Percentiles rank a stretch among this genome's conserved stretches.
phyloP scores from a whole-genome alignment of 1,140 invertebrate species.

The Drosophila persimilis region DNA sequence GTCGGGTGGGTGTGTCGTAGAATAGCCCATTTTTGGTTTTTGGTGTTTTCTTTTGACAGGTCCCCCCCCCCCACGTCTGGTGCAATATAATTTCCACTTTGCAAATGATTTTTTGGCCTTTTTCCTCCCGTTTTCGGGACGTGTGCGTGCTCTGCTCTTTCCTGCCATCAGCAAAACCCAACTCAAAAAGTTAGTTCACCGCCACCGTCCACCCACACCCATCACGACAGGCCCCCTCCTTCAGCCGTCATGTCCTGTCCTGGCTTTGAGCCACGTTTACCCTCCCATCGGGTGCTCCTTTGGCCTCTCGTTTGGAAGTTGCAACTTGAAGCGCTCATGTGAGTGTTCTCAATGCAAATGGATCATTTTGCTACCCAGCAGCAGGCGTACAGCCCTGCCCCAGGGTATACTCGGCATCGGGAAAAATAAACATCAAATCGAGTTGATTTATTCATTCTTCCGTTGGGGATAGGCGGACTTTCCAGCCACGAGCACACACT shows the following conservation, averaged over 20 bases:
- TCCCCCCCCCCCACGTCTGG: slow-evolving; percentile 20
- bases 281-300: too few species aligned
- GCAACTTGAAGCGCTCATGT: slow-evolving; percentile 37
- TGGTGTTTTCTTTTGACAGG: slow-evolving; percentile 12
- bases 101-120: slow-evolving; percentile 31
- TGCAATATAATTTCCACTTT: slow-evolving; percentile 36
- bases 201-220: background rate
- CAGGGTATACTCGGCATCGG: background rate
- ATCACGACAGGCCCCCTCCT: slow-evolving; percentile 3
- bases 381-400: too few species aligned
- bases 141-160: slow-evolving; percentile 21
- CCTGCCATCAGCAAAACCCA: slow-evolving; percentile 25
- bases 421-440: too few species aligned
- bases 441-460: too few species aligned
- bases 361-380: slow-evolving; percentile 18
- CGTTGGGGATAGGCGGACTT: too few species aligned
- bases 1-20: too few species aligned
- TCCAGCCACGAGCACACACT: too few species aligned
- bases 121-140: slow-evolving; percentile 28
- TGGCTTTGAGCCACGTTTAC: too few species aligned
- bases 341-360: slow-evolving; percentile 42
- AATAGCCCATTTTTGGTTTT: slow-evolving; percentile 30
- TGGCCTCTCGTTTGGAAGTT: slow-evolving; percentile 26
- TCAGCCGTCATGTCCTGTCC: too few species aligned
- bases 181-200: slow-evolving; percentile 40